Conservation (phyloP, 2,888 invertebrate species). For the Sepioteuthis lessoniana region DNA sequence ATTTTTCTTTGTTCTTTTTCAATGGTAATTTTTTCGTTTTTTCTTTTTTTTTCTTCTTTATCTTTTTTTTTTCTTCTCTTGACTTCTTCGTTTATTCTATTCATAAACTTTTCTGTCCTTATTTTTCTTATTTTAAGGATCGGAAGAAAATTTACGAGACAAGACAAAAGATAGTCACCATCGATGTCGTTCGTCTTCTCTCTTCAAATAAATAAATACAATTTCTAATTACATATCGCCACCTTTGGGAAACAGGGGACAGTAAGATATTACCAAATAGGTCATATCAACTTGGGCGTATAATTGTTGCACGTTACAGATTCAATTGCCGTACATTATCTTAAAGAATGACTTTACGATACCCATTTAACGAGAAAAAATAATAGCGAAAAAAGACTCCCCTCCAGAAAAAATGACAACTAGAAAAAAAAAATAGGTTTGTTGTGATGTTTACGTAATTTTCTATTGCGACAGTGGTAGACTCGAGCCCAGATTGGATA, state of each 20-base stretch:
- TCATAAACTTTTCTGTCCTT: too few species aligned
- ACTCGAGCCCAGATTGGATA: too few species aligned
- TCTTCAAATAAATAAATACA: neutral
- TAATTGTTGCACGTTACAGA: neutral
- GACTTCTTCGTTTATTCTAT: too few species aligned
- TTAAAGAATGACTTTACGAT: neutral
- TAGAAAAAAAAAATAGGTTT: too few species aligned
- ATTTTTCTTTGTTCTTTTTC: neutral
- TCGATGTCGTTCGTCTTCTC: neutral
- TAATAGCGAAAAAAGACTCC: too few species aligned
- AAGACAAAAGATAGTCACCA: neutral
- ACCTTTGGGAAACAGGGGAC: neutral
- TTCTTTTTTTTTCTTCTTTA: neutral
- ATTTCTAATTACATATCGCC: neutral
- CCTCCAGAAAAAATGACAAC: too few species aligned
- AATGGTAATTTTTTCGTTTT: neutral
- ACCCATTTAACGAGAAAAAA: neutral
- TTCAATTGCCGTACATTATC: neutral
- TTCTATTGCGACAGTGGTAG: too few species aligned
- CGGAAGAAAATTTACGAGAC: neutral
- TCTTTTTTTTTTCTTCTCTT: neutral
- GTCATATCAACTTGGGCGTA: neutral
- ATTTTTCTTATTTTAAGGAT: neutral
- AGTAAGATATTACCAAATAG: neutral
- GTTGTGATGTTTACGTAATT: too few species aligned